A percentile compares a stretch with the other conserved stretches of the same genome.
These are phyloP conservation scores for Martes martes DNA, from an alignment of 2,113 vertebrate genomes.

Conservation along the genomic window DNA sequence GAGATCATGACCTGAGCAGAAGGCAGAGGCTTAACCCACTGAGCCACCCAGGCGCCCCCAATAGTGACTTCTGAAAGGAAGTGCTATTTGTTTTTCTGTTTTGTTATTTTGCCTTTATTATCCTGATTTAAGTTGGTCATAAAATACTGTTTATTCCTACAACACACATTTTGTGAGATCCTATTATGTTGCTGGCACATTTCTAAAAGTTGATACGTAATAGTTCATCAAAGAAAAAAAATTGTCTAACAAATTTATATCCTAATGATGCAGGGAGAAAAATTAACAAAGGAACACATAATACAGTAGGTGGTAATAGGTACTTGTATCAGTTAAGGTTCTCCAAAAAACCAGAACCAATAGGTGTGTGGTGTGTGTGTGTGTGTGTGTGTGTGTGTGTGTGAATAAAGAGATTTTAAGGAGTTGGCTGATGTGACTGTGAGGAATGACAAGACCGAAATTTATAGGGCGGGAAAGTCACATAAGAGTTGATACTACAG, in stretches of 20 bases:
- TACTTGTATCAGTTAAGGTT: background rate
- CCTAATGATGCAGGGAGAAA: background rate
- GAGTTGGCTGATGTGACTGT: background rate
- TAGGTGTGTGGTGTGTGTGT: background rate
- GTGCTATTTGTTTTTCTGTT: background rate
- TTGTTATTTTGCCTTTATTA: background rate
- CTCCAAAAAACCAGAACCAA: background rate
- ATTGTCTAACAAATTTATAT: background rate
- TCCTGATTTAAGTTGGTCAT: background rate
- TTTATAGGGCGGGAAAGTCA: background rate
- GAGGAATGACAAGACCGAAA: background rate
- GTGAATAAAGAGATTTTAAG: background rate
- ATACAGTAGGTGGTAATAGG: background rate
- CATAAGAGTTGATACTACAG: background rate
- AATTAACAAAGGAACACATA: background rate
- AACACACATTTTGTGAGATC: background rate
- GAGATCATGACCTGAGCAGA: no score
- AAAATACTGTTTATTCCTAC: background rate
- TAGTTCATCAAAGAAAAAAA: background rate
- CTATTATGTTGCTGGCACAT: background rate
- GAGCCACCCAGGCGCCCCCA: background rate
- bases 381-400: background rate
- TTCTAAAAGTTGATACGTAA: background rate
- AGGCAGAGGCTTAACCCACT: no score
- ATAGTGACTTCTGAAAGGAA: background rate